These are phyloP conservation scores for Desoria tigrina DNA, from an alignment of 2,888 invertebrate species.

Conservation along the genomic window DNA sequence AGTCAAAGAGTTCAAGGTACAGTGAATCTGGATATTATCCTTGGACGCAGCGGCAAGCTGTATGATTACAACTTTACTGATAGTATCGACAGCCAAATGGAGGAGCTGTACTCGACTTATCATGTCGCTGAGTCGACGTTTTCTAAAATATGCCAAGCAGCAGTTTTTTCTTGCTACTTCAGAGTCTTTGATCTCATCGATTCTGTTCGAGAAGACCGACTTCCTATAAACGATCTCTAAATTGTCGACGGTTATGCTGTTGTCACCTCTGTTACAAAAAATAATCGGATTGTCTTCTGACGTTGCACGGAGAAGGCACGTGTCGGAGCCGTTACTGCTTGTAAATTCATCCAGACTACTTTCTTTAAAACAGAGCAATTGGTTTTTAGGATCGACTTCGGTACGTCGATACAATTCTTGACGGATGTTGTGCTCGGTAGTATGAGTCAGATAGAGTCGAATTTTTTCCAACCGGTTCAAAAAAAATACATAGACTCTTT, in stretches of 20 bases:
- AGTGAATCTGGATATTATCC: too few relatives aligned
- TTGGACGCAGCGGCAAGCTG: too few relatives aligned
- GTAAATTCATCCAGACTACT: conserved; percentile 62
- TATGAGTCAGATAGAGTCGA: conserved; percentile 75
- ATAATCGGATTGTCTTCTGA: conserved; percentile 70
- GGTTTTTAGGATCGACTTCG: conserved; percentile 74
- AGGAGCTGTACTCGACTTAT: conserved; percentile 20
- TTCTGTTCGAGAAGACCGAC: too few relatives aligned
- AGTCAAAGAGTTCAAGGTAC: conserved; percentile 29
- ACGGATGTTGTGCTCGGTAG: conserved; percentile 58
- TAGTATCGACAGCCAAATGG: conserved; percentile 21
- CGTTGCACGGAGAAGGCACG: conserved; percentile 59
- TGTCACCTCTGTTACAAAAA: conserved; percentile 78
- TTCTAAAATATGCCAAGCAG: too few relatives aligned
- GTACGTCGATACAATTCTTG: conserved; percentile 73
- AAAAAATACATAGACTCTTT: conserved; percentile 78
- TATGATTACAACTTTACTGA: conserved; percentile 1
- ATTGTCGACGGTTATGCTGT: too few relatives aligned
- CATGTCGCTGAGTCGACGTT: too few relatives aligned
- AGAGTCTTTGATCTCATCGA: too few relatives aligned
- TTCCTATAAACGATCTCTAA: too few relatives aligned
- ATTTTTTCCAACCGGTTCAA: conserved; percentile 77
- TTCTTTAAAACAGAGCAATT: conserved; percentile 76
- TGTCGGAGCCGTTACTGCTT: not conserved
- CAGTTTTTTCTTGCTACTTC: too few relatives aligned